Conservation (phyloP, 2,113 vertebrate genomes). For the Corvus cornix region DNA sequence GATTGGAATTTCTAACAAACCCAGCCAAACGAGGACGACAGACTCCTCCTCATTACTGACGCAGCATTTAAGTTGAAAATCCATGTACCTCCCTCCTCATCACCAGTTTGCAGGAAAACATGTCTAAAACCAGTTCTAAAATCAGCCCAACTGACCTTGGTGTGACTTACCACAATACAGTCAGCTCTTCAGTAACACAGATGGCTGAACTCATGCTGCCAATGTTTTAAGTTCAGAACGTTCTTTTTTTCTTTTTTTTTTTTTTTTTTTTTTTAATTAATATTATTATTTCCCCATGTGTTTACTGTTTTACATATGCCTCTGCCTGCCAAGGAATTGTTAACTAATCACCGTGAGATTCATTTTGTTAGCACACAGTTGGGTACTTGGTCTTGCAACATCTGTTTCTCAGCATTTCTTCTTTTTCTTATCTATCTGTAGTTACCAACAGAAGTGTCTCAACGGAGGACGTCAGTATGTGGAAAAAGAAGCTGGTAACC, state of each 20-base stretch:
- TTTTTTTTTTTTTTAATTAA: background rate
- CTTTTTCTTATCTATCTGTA: conserved; percentile 49
- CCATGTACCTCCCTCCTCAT: background rate
- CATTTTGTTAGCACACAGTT: conserved; percentile 80
- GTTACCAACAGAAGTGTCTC: background rate
- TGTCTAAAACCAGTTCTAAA: background rate
- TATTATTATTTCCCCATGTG: conserved; percentile 56
- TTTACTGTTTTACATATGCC: conserved; percentile 66
- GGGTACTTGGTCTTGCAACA: conserved; percentile 75
- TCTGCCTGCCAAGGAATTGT: conserved; percentile 79
- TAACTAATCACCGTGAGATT: conserved; percentile 77
- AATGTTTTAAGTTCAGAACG: conserved; percentile 59
- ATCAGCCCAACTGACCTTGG: conserved; percentile 40
- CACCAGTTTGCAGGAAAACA: background rate
- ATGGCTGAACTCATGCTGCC: conserved; percentile 63
- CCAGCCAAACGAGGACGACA: background rate
- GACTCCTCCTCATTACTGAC: background rate
- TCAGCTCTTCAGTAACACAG: conserved; percentile 63
- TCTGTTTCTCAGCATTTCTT: conserved; percentile 76
- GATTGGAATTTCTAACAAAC: background rate
- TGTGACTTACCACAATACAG: conserved; percentile 61
- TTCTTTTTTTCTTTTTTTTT: background rate
- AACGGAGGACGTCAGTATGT: background rate
- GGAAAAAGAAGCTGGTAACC: conserved; percentile 1
- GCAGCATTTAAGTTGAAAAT: background rate